Conservation (phyloP, 2,888 invertebrate genomes). For the Mesopsocus fuscifrons region DNA sequence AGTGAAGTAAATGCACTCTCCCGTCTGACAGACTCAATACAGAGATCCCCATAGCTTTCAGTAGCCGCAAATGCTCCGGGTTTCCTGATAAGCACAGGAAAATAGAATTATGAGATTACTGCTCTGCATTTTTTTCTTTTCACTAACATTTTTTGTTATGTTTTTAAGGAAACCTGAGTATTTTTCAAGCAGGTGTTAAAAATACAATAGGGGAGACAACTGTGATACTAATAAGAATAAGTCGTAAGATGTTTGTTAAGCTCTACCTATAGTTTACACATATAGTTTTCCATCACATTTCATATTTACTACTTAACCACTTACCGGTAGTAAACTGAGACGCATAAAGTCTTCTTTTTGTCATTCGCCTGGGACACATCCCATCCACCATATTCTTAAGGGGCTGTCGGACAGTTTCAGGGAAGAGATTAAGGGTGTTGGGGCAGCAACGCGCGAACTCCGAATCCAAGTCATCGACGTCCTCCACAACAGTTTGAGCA, state of each 20-base stretch:
- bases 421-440: slow-evolving; percentile 63
- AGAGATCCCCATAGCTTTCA: slow-evolving; percentile 89
- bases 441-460: slow-evolving; percentile 40
- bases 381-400: slow-evolving; percentile 71
- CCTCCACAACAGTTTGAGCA: slow-evolving; percentile 13
- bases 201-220: not conserved
- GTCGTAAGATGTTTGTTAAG: no score
- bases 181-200: not conserved
- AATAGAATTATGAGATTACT: no score
- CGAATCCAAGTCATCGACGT: slow-evolving; percentile 23
- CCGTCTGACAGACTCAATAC: slow-evolving; percentile 78
- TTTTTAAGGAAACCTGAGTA: no score
- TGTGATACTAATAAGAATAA: no score
- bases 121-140: no score
- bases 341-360: slow-evolving; percentile 42
- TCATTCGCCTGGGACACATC: slow-evolving; percentile 44
- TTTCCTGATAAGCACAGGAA: slow-evolving; percentile 38
- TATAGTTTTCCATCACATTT: no score
- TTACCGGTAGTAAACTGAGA: slow-evolving; percentile 32
- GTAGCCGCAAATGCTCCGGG: slow-evolving; percentile 66
- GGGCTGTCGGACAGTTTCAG: slow-evolving; percentile 66
- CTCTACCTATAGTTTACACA: no score
- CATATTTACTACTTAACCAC: no score
- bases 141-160: no score
- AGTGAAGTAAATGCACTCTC: slow-evolving; percentile 78